These are phyloP conservation scores for Polydrusus cervinus DNA, from an alignment of 2,888 invertebrate species.

Conservation along the genomic window DNA sequence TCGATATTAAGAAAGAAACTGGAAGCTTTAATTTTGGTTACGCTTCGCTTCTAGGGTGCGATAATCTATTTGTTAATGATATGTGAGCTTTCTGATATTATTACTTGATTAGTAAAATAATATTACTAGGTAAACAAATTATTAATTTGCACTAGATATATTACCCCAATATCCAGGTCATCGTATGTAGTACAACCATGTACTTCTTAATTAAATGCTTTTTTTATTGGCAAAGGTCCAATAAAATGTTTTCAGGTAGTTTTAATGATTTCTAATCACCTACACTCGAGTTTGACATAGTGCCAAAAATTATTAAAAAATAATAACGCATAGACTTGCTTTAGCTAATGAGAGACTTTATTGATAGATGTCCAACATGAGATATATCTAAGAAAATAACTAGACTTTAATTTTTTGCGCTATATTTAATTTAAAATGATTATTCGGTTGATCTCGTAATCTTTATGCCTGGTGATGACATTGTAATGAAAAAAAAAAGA, in stretches of 20 bases:
- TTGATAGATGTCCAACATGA: constrained; percentile 48
- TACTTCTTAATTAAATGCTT: constrained; percentile 29
- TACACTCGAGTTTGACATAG: constrained; percentile 56
- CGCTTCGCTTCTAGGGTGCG: too few species aligned
- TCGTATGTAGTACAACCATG: constrained; percentile 18
- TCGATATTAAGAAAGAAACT: too few species aligned
- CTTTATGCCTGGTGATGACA: background rate
- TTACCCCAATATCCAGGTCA: constrained; percentile 17
- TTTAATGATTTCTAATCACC: constrained; percentile 57
- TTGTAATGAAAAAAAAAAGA: background rate
- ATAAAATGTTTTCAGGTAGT: constrained; percentile 59
- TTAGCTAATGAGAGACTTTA: constrained; percentile 52
- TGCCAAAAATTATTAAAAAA: constrained; percentile 59
- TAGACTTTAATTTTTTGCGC: background rate
- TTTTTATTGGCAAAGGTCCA: constrained; percentile 60
- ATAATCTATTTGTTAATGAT: too few species aligned
- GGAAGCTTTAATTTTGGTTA: too few species aligned
- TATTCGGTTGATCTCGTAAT: background rate
- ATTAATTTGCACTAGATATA: background rate
- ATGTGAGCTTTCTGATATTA: too few species aligned
- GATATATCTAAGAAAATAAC: constrained; percentile 16
- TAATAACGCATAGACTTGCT: constrained; percentile 46
- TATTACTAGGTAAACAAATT: too few species aligned
- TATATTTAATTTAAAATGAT: background rate
- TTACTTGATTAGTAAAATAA: too few species aligned